Conservation (phyloP, 1,140 invertebrate genomes). For the Apis mellifera region DNA sequence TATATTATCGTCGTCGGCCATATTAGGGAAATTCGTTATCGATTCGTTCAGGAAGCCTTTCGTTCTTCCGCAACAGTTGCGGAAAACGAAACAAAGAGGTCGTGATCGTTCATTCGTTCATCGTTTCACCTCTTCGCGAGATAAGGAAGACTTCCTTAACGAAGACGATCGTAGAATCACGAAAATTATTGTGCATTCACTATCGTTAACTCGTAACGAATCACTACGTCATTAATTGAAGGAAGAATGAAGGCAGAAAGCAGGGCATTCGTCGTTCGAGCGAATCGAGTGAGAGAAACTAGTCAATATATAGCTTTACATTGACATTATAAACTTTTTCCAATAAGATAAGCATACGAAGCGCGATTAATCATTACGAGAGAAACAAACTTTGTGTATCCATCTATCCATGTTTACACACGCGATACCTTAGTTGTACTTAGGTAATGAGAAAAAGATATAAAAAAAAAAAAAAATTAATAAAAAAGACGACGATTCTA, state of each 20-base stretch:
- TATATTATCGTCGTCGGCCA: not conserved
- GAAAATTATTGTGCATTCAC: not conserved
- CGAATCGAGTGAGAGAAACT: conserved; percentile 73
- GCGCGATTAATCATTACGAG: conserved; percentile 39
- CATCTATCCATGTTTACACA: conserved; percentile 21
- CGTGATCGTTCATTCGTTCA: not conserved
- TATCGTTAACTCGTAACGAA: not conserved
- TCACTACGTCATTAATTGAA: conserved; percentile 37
- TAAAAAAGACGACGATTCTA: not conserved
- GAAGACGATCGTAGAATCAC: not conserved
- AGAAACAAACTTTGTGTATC: conserved; percentile 17
- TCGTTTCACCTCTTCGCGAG: conserved; percentile 23
- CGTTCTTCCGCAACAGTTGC: not conserved
- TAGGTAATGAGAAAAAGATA: conserved; percentile 11
- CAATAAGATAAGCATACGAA: conserved; percentile 64
- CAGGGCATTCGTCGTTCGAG: conserved; percentile 64
- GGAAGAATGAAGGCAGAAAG: conserved; percentile 19
- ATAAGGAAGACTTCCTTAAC: conserved; percentile 21
- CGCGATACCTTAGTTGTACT: conserved; percentile 54
- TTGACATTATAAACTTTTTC: conserved; percentile 71
- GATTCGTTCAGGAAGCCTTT: conserved; percentile 21
- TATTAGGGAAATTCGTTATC: not conserved
- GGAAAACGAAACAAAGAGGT: not conserved
- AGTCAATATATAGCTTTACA: conserved; percentile 82
- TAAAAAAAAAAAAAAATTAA: not conserved